Evolutionary conservation across 2,113 vertebrate genomes (phyloP).

Genomic region (Himantopus leucocephalus): DNA sequence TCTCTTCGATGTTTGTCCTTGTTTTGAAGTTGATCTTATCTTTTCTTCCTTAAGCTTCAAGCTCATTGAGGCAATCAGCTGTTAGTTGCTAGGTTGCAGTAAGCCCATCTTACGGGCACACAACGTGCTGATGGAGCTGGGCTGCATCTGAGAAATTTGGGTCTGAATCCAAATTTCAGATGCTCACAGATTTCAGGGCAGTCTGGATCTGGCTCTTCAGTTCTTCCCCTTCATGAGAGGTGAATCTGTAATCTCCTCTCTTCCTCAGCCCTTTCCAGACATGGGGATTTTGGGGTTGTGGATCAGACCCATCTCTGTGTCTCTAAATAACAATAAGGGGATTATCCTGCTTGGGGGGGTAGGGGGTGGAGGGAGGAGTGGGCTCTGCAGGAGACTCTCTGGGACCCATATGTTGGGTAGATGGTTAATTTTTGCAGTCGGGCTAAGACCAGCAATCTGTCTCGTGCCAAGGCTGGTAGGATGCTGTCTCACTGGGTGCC

Average conservation of each 20-base stretch:
- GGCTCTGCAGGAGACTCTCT: constrained; percentile 35
- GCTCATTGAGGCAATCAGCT: not conserved
- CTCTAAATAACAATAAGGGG: constrained; percentile 56
- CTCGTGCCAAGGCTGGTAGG: not conserved
- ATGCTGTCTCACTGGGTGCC: not conserved
- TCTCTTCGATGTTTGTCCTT: not conserved
- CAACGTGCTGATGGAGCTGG: not conserved
- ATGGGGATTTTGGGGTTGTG: not conserved
- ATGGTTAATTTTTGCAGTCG: constrained; percentile 34
- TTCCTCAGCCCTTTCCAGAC: constrained; percentile 12
- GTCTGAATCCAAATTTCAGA: constrained; percentile 40
- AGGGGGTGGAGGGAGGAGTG: not conserved
- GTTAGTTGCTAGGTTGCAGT: constrained; percentile 52
- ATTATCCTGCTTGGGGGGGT: constrained; percentile 26
- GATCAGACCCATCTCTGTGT: constrained; percentile 18
- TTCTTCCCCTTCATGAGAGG: not conserved
- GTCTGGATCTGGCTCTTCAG: not conserved
- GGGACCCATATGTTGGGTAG: constrained; percentile 56
- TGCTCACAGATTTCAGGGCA: not conserved
- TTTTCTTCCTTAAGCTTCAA: not conserved
- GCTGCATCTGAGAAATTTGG: constrained; percentile 18
- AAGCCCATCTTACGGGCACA: not conserved
- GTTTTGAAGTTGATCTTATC: constrained; percentile 27
- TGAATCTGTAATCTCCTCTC: constrained; percentile 17
- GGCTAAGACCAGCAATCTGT: not conserved